Evolutionary conservation across 2,113 vertebrate genomes (phyloP).

Genomic region (Zosterops lateralis): DNA sequence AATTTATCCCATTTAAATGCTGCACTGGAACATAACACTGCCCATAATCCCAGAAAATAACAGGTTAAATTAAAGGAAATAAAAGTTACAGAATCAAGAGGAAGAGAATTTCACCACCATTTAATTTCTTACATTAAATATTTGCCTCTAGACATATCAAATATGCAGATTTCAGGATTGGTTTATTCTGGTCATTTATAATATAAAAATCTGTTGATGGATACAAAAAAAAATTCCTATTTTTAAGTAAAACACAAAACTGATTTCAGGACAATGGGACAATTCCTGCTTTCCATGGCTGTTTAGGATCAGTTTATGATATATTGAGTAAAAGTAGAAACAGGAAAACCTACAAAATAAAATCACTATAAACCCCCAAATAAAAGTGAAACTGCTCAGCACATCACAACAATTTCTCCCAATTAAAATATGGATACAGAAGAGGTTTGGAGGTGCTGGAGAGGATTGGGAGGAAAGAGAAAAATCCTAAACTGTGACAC

Average conservation of each 20-base stretch:
- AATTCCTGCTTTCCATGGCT: background rate
- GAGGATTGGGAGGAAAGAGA: background rate
- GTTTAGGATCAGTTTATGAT: background rate
- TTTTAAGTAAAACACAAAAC: background rate
- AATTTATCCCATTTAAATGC: background rate
- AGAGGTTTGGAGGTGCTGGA: fast-evolving
- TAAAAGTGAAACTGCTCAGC: background rate
- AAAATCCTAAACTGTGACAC: fast-evolving
- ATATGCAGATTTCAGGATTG: background rate
- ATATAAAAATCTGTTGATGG: background rate
- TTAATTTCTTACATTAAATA: background rate
- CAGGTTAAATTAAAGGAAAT: background rate
- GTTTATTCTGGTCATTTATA: background rate
- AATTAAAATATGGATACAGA: fast-evolving
- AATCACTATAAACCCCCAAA: background rate
- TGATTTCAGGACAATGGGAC: background rate
- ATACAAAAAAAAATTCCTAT: background rate
- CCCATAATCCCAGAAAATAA: background rate
- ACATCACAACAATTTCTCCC: background rate
- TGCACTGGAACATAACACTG: background rate
- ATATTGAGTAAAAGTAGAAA: background rate
- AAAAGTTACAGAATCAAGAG: background rate
- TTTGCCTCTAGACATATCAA: background rate
- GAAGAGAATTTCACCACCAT: background rate
- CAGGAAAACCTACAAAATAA: background rate